Evolutionary conservation across 2,113 vertebrate genomes (phyloP), one percentile per base, ranked within the genome.

Genomic region (Hipposideros armiger): DNA sequence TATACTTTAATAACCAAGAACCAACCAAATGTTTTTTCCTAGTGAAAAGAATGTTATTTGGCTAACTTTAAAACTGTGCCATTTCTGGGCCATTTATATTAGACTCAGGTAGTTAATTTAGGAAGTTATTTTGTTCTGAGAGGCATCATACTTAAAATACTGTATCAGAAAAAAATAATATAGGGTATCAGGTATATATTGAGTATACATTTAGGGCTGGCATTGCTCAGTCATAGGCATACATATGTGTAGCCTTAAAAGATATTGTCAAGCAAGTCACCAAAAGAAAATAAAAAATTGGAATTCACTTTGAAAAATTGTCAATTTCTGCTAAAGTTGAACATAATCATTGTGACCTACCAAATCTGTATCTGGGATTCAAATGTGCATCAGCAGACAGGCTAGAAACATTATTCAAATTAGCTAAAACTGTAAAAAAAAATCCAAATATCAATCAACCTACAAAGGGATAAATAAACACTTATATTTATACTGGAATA

Each of bases 81-180:
- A 67, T 20, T 82, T 96, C 36, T 92, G 45, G 73, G 5, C 9
- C 32, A n/a, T 76, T 96, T 89, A 24, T 54, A n/a, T 93, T 62
- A 94, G 32, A 69, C 28, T 45, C 24, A 74, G 11, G 40, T 85
- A 8, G 11, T 54, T 54, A 28, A 87, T 58, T 88, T 62, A 2
- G 26, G 30, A 56, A 80, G 17, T 82, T 77, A 67, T 81, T 81
- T 73, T 88, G 20, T 19, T 70, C 6, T 74, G 80, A 66, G 5
- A 14, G 5, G 56, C 2, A 50, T 58, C 47, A 3, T 87, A 54
- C 54, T 88, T 56, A 52, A 77, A 91, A 67, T 5, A 78, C 2
- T 42, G 7, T 47, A 62, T 52, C 22, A 66, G 36, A 22, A 50
- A 50, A 50, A 50, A 11, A 50, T 56, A 45, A 77, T 88, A 67